These are phyloP conservation scores for Ramazzottius varieornatus DNA, from an alignment of 2,888 invertebrate species.

Conservation along the genomic window DNA sequence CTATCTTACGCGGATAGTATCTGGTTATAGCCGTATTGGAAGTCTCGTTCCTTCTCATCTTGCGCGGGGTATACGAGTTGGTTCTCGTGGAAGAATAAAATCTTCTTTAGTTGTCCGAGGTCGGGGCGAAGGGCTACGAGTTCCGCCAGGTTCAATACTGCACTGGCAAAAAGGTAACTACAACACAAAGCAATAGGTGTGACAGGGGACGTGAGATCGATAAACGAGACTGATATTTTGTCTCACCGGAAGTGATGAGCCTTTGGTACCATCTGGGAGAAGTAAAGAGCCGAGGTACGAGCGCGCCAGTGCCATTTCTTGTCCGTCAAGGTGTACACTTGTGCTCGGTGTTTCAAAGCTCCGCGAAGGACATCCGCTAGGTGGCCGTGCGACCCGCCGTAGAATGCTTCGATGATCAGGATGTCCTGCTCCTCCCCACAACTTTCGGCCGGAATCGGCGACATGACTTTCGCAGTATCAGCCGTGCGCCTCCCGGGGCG, in stretches of 20 bases:
- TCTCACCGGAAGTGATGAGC: background rate
- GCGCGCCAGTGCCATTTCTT: constrained; percentile 56
- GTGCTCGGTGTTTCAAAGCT: constrained; percentile 7
- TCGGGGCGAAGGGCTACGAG: constrained; percentile 39
- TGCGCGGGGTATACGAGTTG: constrained; percentile 42
- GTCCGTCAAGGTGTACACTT: constrained; percentile 32
- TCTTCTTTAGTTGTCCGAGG: constrained; percentile 32
- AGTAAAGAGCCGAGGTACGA: constrained; percentile 36
- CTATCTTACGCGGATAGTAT: constrained; percentile 40
- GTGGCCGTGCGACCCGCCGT: constrained; percentile 42
- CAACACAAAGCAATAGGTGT: background rate
- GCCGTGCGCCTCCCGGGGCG: no score
- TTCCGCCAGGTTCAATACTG: constrained; percentile 41
- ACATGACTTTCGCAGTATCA: no score
- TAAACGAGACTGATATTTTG: background rate
- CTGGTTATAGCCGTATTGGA: constrained; percentile 48
- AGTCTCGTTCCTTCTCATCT: constrained; percentile 37
- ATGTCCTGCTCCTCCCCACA: no score
- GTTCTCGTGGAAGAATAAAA: constrained; percentile 51
- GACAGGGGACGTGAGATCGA: background rate
- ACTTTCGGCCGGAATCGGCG: no score
- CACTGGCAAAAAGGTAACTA: constrained; percentile 31
- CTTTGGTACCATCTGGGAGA: constrained; percentile 33
- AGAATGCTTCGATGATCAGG: constrained; percentile 40
- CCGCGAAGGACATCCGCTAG: constrained; percentile 29